Evolutionary conservation across 2,113 vertebrate genomes (phyloP).

Genomic region (Mus pahari): DNA sequence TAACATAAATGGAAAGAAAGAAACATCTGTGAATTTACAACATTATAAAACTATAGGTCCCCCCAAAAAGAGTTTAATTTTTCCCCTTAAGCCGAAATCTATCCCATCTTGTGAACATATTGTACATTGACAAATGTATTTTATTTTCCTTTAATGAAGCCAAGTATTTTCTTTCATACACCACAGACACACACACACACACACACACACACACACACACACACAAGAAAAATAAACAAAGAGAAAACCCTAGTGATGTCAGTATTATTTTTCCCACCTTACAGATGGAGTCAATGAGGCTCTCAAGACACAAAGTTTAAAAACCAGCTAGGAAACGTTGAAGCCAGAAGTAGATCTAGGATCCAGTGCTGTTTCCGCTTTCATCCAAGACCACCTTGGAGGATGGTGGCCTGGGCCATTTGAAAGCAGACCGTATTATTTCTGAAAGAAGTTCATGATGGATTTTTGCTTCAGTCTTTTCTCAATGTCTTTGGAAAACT

Average conservation of each 20-base stretch:
- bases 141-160: background rate
- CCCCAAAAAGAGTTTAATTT: background rate
- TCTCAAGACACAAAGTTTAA: background rate
- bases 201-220: too few species aligned
- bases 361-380: background rate
- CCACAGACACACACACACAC: too few species aligned
- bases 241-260: background rate
- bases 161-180: background rate
- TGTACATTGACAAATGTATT: background rate
- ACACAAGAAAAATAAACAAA: background rate
- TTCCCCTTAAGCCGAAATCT: background rate
- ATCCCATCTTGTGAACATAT: background rate
- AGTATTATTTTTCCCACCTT: background rate
- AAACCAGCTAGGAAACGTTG: background rate
- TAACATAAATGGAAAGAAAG: background rate
- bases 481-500: constrained; percentile 69
- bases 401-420: background rate
- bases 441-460: constrained; percentile 57
- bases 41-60: background rate
- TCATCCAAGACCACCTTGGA: background rate
- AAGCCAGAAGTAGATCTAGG: background rate
- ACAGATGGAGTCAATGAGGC: background rate
- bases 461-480: constrained; percentile 67
- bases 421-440: constrained; percentile 5
- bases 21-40: background rate